Percentiles rank a stretch among this genome's conserved stretches.
These are phyloP conservation scores for Homarus gammarus DNA, from an alignment of 2,888 invertebrate genomes.

Conservation along the genomic window DNA sequence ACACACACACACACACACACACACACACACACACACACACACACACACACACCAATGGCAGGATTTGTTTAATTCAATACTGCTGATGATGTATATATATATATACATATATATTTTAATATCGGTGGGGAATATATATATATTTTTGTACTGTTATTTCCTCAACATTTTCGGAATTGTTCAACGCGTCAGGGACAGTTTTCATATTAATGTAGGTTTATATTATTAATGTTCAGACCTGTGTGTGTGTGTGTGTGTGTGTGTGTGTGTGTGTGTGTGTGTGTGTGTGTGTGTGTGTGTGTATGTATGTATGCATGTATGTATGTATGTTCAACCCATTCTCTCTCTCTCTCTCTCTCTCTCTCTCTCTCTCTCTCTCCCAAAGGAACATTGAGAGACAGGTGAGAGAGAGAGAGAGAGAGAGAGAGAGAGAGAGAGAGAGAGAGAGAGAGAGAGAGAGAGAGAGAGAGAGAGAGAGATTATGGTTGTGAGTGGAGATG, in stretches of 20 bases:
- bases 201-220: slow-evolving; percentile 18
- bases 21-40: slow-evolving; percentile 20
- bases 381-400: background rate
- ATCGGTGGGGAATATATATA: slow-evolving; percentile 1
- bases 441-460: no score
- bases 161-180: no score
- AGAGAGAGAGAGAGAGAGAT: no score
- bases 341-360: slow-evolving; percentile 28
- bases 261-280: slow-evolving; percentile 1
- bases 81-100: slow-evolving; percentile 20
- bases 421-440: no score
- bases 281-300: slow-evolving; percentile 3
- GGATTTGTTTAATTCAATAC: background rate
- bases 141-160: background rate
- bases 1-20: slow-evolving; percentile 21
- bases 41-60: background rate
- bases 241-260: slow-evolving; percentile 10
- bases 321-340: background rate
- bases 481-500: no score
- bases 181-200: no score
- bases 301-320: background rate
- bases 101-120: slow-evolving; percentile 30
- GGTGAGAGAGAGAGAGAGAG: no score
- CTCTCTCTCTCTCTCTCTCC: slow-evolving; percentile 12
- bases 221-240: background rate